Evolutionary conservation across 2,888 invertebrate genomes (phyloP), one percentile per base, ranked within the genome.

Genomic region (Archips xylosteana): DNA sequence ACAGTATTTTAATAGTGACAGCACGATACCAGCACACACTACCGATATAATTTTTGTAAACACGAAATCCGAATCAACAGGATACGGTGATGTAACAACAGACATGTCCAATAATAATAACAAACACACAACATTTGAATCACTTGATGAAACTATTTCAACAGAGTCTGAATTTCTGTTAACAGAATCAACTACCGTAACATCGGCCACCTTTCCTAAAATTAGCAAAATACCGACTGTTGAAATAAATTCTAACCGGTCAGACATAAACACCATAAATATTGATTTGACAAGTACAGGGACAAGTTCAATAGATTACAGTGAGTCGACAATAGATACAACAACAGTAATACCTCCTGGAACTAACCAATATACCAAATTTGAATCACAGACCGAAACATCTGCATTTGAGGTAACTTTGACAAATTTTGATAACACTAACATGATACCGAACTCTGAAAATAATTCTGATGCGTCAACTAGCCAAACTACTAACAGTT

Each of bases 151-250:
- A 10, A 4, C 32, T 57, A 12, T 57, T 57, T 57, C 32, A 32
- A 32, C 57, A 32, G 57, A 57, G 12, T 32, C 57, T 10, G 57
- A 23, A 57, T 32, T 57, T 2, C 32, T 57, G 57, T 32, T 32
- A 12, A 57, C 57, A 57, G 57, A 57, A 32, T 12, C 57, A 57
- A 57, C 54, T 54, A 54, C 54, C 12, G n/a, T 49, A n/a, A 54
- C 54, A 54, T 23, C 32, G 12, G 12, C 9, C 23, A 12, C 32
- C 12, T 23, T 57, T 32, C 9, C 32, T 12, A 0, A 57, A 57
- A 12, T 57, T 9, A 57, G 3, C 32, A 57, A 10, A 32, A 32
- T 23, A 32, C 32, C 32, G 32, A 32, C 57, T 4, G 10, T 57
- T 57, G 32, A 57, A 57, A 57, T 32, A 10, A 32, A 12, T 57